Base-by-base conservation (phyloP, 1,140 invertebrate genomes). In the Hylaeus volcanicus region DNA sequence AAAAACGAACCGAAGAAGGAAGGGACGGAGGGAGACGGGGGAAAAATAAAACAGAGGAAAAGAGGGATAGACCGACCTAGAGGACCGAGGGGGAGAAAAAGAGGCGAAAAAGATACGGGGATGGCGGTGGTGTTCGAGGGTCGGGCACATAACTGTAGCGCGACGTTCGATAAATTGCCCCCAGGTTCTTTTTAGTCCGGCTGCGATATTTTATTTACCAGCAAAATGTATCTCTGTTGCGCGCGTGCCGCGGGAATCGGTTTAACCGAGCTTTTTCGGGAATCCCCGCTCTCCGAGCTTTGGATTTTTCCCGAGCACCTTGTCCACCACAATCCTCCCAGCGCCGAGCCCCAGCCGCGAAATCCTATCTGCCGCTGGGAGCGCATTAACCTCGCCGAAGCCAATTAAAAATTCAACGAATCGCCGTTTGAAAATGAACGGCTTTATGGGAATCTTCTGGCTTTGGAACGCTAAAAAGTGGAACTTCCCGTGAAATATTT, bases 101-200 rank as follows among this genome's bases (percentile, higher is more conserved):
- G 80, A 48, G 74, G 26, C 63, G 68, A 75, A 80, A 83, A 69
- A 65, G 71, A 60, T 58, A 72, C 1, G 43, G 43, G 15, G 26
- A 39, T 63, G 60, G 56, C 37, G 14, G 79, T 3, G 39, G 51
- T 63, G 78, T 26, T 53, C 15, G 75, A 48, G 69, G 14, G 70
- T 73, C 76, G 60, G 56, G 39, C 60, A 37, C 61, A 82, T 82
- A 81, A 88, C 86, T 76, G 76, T 84, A 85, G 74, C 73, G 63
- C 71, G 65, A 81, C 70, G 82, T 86, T 87, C 83, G 81, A 89
- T 89, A 88, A 86, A 88, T 82, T 86, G 82, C 68, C 75, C 65
- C 55, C 63, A 68, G 63, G n/a, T 83, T 75, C 81, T 85, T 88
- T 88, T 85, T 86, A 69, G 51, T 56, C 72, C 43, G 51, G 43